Percentiles rank a stretch among this genome's conserved stretches.
phyloP scores from a whole-genome alignment of 2,797 vertebrate genomes.

The Pseudopleuronectes americanus region DNA sequence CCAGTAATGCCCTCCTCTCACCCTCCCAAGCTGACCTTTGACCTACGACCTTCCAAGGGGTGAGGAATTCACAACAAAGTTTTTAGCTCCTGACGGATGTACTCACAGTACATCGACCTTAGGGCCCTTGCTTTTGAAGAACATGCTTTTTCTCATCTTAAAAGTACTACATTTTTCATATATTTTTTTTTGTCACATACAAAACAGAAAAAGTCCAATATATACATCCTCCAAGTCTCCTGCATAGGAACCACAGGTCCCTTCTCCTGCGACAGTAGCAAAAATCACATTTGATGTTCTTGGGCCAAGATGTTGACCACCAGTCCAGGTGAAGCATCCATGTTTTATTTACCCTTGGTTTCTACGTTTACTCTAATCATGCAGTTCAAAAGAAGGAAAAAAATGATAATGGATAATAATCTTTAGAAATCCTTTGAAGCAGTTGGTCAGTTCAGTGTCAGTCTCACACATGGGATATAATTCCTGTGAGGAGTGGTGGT shows the following conservation, averaged over 20 bases:
- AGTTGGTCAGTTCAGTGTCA: conserved; percentile 77
- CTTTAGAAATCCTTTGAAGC: conserved; percentile 71
- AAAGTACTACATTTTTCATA: conserved; percentile 80
- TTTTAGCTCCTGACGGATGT: conserved; percentile 81
- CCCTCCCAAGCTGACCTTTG: conserved; percentile 72
- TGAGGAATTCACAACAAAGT: conserved; percentile 85
- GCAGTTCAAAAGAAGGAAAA: conserved; percentile 74
- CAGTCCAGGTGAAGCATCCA: conserved; percentile 62
- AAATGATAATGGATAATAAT: conserved; percentile 59
- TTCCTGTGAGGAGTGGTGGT: conserved; percentile 66
- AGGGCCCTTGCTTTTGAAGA: conserved; percentile 71
- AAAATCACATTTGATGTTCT: conserved; percentile 58
- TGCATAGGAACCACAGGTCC: conserved; percentile 71
- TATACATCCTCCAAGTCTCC: conserved; percentile 81
- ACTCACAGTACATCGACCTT: conserved; percentile 69
- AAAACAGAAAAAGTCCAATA: conserved; percentile 86
- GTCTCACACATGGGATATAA: conserved; percentile 64
- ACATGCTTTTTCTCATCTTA: conserved; percentile 85
- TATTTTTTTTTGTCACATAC: conserved; percentile 82
- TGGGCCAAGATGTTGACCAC: conserved; percentile 53
- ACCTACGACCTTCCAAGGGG: conserved; percentile 74
- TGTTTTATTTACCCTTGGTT: conserved; percentile 46
- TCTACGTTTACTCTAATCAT: conserved; percentile 77
- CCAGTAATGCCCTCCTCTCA: conserved; percentile 63
- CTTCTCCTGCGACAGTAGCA: conserved; percentile 61